Conservation (phyloP, 2,113 vertebrate species). For the Elgaria multicarinata region DNA sequence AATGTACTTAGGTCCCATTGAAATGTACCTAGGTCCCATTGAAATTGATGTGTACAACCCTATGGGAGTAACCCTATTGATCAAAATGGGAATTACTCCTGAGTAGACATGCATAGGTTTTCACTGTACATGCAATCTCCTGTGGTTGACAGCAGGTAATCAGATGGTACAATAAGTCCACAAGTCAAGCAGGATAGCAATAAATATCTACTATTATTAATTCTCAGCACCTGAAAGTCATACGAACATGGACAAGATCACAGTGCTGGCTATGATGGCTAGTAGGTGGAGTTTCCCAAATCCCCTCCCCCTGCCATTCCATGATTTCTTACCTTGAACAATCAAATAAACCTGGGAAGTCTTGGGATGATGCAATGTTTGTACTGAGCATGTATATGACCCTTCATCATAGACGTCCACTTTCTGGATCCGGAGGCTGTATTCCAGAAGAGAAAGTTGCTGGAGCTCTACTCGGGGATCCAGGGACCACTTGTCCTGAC, state of each 20-base stretch:
- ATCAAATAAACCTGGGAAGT: constrained; percentile 97
- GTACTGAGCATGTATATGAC: constrained; percentile 96
- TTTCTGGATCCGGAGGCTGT: constrained; percentile 98
- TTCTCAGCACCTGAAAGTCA: background rate
- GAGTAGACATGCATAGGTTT: background rate
- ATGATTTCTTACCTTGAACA: constrained; percentile 89
- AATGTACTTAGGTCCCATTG: too few relatives aligned
- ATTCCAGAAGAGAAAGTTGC: constrained; percentile 95
- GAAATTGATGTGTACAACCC: background rate
- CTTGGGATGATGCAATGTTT: constrained; percentile 95
- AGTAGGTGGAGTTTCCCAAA: background rate
- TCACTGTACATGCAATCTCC: background rate
- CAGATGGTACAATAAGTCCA: background rate
- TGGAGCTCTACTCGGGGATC: constrained; percentile 97
- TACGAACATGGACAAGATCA: background rate
- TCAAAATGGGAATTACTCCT: background rate
- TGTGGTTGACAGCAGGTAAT: background rate
- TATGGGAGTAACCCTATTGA: background rate
- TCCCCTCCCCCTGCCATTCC: background rate
- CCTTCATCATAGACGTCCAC: constrained; percentile 98
- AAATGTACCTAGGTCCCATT: too few relatives aligned
- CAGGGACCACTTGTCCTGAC: constrained; percentile 98
- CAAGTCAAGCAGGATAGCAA: background rate
- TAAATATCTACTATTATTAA: background rate
- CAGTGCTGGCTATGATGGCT: background rate